Evolutionary conservation across 2,113 vertebrate species (phyloP), one percentile per base, ranked within the genome.

Genomic region (Oenanthe oenanthe): DNA sequence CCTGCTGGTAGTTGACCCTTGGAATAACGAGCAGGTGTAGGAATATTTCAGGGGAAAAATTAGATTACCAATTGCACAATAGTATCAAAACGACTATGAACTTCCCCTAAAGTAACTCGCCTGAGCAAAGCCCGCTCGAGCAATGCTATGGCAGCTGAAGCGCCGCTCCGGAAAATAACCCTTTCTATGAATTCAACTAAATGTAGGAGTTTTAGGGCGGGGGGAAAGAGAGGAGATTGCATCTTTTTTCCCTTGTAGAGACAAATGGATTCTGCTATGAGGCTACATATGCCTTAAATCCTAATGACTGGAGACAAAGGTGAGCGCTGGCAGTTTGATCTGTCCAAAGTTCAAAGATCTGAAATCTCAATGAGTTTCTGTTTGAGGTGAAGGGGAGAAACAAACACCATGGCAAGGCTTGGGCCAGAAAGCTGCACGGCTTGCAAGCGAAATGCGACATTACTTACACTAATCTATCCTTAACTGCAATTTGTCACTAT

Each of bases 311-410:
- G 76, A 93, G 92, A 93, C 90, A 92, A 92, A 95, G 91, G 94
- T 94, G 86, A 96, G 84, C 62, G 70, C 81, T 77, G 95, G 89
- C 91, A 91, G 96, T 81, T 91, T 93, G 88, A 92, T 90, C 89
- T 92, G 97, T 96, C 95, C 96, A 97, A 98, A 98, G 98, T 98
- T 98, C 97, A 98, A 50, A 92, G 93, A 96, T 96, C 82, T 83
- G 61, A 96, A 95, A 97, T 95, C 95, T 95, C 95, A 88, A 50
- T 76, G 83, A 88, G 94, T 92, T 96, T 95, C 85, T 93, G 85
- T 94, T 93, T 92, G 92, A 78, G 96, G 76, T 83, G 91, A 85
- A 96, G 93, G 80, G 57, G 76, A 95, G 94, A 96, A 97, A 96
- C 63, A 88, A 92, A 95, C 87, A 92, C 40, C n/a, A 11, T 68